Base-by-base conservation (phyloP, 2,797 vertebrate genomes). In the Acrocephalus scirpaceus region DNA sequence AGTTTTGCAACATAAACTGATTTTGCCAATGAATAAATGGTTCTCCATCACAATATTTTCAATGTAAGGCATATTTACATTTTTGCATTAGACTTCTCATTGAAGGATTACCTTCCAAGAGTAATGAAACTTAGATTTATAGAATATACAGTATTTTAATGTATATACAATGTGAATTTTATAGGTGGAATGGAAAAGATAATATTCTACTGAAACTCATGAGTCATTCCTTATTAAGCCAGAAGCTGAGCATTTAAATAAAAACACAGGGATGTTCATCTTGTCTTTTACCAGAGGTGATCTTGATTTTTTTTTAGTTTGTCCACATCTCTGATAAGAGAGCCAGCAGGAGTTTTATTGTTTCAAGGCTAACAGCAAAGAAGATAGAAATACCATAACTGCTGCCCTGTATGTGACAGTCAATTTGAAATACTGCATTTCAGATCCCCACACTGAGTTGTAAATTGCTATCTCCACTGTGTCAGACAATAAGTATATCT, bases 241-340 rank as follows among this genome's bases (percentile, higher is more conserved):
- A 94, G 72, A 54, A 88, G 44, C 29, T 92, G 75, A 78, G 34
- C 32, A 84, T 88, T 90, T 93, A 25, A 54, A 91, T 29, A 38
- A 86, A 73, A 93, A 48, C 38, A 51, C 54, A 61, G 40, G 32
- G 54, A 65, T 95, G 48, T 85, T 96, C 62, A 93, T 91, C 91
- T 94, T 97, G 61, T 76, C 96, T 78, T 97, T 97, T 96, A 95
- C 85, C 76, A 94, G 87, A 95, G 71, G 50, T 77, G 48, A 95
- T 96, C 88, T 96, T 97, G 88, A 96, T 97, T 75, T 95, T 97
- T 92, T 57, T 93, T 89, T 76, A 83, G 85, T 97, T 97, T 97
- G 89, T 97, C 95, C 91, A 93, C 58, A 92, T 91, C 42, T 96
- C 86, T 96, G 93, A 91, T 93, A 97, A 96, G 77, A 97, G 50